Conservation (phyloP, 2,888 invertebrate species). For the Rotaria magnacalcarata region DNA sequence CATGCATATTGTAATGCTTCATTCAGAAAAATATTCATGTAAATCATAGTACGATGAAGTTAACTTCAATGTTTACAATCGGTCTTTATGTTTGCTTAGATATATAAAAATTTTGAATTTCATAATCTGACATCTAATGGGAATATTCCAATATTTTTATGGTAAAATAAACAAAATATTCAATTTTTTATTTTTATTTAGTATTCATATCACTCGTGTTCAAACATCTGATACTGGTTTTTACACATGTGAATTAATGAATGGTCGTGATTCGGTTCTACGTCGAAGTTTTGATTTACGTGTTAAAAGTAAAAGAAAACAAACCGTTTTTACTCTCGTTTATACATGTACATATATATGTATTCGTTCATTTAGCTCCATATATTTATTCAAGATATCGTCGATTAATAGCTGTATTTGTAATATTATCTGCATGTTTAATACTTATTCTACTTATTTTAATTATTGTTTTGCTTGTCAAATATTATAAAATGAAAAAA, state of each 20-base stretch:
- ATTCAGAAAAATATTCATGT: too few relatives aligned
- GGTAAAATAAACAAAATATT: too few relatives aligned
- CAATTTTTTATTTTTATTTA: not conserved
- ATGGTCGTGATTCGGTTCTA: not conserved
- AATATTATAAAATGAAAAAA: slow-evolving; percentile 7
- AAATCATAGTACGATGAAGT: too few relatives aligned
- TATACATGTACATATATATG: too few relatives aligned
- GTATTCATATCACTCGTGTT: not conserved
- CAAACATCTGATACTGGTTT: slow-evolving; percentile 4
- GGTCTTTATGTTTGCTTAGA: too few relatives aligned
- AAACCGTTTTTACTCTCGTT: too few relatives aligned
- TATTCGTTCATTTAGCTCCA: not conserved
- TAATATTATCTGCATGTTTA: not conserved
- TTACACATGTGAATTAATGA: not conserved
- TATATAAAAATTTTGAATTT: too few relatives aligned
- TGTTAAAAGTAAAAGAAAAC: not conserved
- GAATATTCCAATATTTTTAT: too few relatives aligned
- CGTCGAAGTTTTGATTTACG: slow-evolving; percentile 21
- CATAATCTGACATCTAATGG: too few relatives aligned
- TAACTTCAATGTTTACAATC: too few relatives aligned
- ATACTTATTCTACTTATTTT: not conserved
- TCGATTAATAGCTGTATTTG: not conserved
- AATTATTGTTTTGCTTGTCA: not conserved
- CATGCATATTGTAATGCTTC: too few relatives aligned
- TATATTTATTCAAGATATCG: not conserved